Evolutionary conservation across 2,797 vertebrate species (phyloP), one percentile per base, ranked within the genome.

Genomic region (Odontamblyopus lacepedii): DNA sequence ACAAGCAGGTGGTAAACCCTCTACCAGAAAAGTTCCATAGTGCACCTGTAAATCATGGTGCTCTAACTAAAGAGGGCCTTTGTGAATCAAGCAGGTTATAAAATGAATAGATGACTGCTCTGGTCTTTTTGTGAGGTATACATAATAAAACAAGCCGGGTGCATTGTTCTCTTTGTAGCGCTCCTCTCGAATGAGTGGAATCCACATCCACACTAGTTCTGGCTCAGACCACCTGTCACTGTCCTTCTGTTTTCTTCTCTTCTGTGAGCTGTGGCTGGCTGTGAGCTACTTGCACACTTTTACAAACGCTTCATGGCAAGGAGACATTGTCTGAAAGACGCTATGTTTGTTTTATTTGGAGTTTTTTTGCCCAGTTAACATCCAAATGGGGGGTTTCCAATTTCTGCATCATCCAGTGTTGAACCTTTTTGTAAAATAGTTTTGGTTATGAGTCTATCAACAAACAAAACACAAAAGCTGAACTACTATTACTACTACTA

Each of bases 121-220:
- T 62, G 7, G 5, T 30, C 15, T 61, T 3, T 30, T n/a, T 64
- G 13, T 23, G 30, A 38, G 18, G 61, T 63, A 12, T 11, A 35
- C 35, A 19, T 38, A 41, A 63, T 56, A 62, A 32, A 62, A 35
- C 60, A 62, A 19, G 18, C 30, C 8, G 6, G 9, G 16, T 8
- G 16, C 27, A 18, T 61, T 61, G 60, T 61, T 61, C 60, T 35
- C 27, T 61, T 61, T 61, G 59, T n/a, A 61, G 60, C 12, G 16
- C 30, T 62, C 30, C 35, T 62, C 60, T 32, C 60, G 0, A 19
- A 30, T 62, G 60, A 62, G 29, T 19, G 12, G 11, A 64, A 15
- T 23, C 63, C n/a, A 44, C 48, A 27, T 27, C 63, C 41, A 26
- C 23, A 18, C 13, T 50, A 11, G 38, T 65, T 65, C 23, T 27